Evolutionary conservation across 2,888 invertebrate genomes (phyloP), one percentile per base, ranked within the genome.

Genomic region (Caenorhabditis virilis): DNA sequence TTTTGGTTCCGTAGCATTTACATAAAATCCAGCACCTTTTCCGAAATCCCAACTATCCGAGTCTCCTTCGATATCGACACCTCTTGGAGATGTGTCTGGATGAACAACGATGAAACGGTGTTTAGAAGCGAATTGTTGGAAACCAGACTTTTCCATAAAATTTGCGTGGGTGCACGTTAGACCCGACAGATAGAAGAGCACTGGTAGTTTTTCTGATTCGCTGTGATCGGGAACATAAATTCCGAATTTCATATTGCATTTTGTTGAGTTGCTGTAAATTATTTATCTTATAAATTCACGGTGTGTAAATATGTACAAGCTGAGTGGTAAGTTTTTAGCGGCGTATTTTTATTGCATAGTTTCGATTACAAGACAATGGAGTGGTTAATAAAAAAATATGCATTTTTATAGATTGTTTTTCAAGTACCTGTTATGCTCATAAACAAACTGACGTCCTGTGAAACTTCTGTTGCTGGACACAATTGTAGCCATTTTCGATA

Each of bases 41-140:
- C 98, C 98, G 86, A 98, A 93, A 85, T 95, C 95, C 89, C 91
- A 95, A 18, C 88, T 87, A 33, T 93, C 93, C 82, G 92, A 90
- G 85, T 97, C 93, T 0, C 94, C 95, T 16, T 91, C 89, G 58
- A 98, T 88, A 77, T 91, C 90, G 13, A 91, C 88, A 6, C 91
- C 92, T 78, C 95, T 87, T 87, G 76, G 59, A 4, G 63, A 72
- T 0, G 97, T 98, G 82, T 98, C 98, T 0, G 97, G 95, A 61
- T 90, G 91, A 2, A 98, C 91, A 51, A 98, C 88, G 67, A 93
- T 89, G 2, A 98, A 26, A n/a, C 74, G 60, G 36, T 71, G 52
- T n/a, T 66, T 39, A 11, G 69, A 69, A 4, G 97, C 97, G 85
- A 90, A 89, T 86, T 88, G 88, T 86, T 98, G 98, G 65, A 91